Evolutionary conservation across 2,888 invertebrate genomes (phyloP), one percentile per base, ranked within the genome.

Genomic region (Rotaria sp.): DNA sequence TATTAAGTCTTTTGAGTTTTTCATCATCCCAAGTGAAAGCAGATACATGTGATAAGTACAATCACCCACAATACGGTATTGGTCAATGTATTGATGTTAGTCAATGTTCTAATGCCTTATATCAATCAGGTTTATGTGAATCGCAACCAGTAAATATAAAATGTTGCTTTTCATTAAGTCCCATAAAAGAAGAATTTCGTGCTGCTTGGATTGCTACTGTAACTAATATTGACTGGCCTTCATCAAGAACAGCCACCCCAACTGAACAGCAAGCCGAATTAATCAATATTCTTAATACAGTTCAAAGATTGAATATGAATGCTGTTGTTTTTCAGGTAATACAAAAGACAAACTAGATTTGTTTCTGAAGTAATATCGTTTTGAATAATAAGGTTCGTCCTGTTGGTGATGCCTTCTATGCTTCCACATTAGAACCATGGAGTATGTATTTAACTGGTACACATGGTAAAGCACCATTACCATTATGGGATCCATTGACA

Each of bases 161-260:
- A 55, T 86, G 86, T 55, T 86, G 86, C 30, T 86, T 80, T 55
- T 86, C 86, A 45, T 21, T 24, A 45, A 38, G 84, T 30, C 38
- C 67, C 7, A 21, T 35, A 7, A 55, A 85, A n/a, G 84, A 86
- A 45, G 86, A 90, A 87, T 90, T 90, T 85, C 88, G 90, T 35
- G 89, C 88, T 45, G 88, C 88, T n/a, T 90, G 89, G 89, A 87
- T 90, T 30, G 89, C 90, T 38, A 90, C 90, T 13, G 90, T 89
- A 11, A 88, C 88, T 21, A 89, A 90, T 87, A 89, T 90, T 18
- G 90, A 90, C 88, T 90, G 90, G 90, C 90, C 90, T 3, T 87
- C 88, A 24, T 88, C 89, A 21, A 87, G 87, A 15, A 86, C 87
- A 26, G 86, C 88, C 38, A 87, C 89, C 21, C 86, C 89, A 1